Evolutionary conservation across 2,797 vertebrate species (phyloP).

Genomic region (Loriculus beryllinus): DNA sequence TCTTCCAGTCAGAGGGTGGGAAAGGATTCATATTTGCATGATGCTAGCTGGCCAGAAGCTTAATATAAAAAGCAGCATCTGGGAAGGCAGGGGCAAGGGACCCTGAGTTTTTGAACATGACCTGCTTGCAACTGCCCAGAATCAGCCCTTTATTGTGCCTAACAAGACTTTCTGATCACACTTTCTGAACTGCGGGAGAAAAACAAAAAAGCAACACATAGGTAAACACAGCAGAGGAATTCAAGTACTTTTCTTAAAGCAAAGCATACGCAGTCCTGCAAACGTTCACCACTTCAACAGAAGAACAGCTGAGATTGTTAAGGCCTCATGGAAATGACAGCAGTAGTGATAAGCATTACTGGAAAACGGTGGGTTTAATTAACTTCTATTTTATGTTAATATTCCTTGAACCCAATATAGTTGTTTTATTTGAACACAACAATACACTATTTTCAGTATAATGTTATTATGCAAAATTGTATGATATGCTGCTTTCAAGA

Average conservation of each 20-base stretch:
- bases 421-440: neutral
- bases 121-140: neutral
- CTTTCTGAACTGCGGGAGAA: neutral
- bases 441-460: neutral
- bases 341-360: neutral
- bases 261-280: neutral
- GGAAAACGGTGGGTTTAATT: neutral
- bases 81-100: neutral
- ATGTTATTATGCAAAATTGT: neutral
- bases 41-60: slow-evolving; percentile 17
- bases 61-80: slow-evolving; percentile 36
- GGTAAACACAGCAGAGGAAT: neutral
- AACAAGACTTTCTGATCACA: neutral
- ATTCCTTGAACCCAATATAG: neutral
- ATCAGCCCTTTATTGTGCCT: neutral
- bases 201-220: neutral
- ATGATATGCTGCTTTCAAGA: neutral
- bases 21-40: slow-evolving; percentile 16
- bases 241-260: neutral
- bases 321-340: neutral
- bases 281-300: neutral
- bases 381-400: neutral
- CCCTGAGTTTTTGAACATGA: slow-evolving; percentile 8
- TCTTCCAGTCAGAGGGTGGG: neutral
- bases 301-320: neutral